Percentiles rank a stretch among this genome's conserved stretches.
Conservation (phyloP, 1,140 invertebrate species). For the Cydia pomonella region DNA sequence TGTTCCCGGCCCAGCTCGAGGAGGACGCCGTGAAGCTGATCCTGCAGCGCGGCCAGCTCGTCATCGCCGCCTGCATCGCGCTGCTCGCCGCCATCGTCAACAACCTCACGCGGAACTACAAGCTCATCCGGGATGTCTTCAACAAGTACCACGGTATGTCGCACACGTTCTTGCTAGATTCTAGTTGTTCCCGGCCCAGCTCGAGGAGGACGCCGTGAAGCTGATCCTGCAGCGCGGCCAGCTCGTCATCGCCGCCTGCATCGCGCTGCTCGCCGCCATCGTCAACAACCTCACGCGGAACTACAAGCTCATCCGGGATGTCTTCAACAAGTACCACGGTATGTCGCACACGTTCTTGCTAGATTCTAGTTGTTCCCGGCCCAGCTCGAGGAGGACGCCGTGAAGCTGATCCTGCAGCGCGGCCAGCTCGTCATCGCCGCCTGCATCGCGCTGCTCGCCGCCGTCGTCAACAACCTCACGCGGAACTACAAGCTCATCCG, state of each 20-base stretch:
- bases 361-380: conserved; percentile 97
- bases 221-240: conserved; percentile 95
- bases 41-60: conserved; percentile 93
- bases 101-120: conserved; percentile 96
- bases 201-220: conserved; percentile 98
- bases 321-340: conserved; percentile 91
- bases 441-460: conserved; percentile 96
- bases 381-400: conserved; percentile 97
- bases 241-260: conserved; percentile 92
- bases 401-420: conserved; percentile 95
- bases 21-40: conserved; percentile 98
- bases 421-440: conserved; percentile 94
- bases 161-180: conserved; percentile 36
- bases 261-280: conserved; percentile 96
- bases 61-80: conserved; percentile 94
- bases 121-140: conserved; percentile 97
- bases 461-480: conserved; percentile 97
- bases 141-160: conserved; percentile 86
- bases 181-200: conserved; percentile 93
- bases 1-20: conserved; percentile 96
- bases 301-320: conserved; percentile 96
- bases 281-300: conserved; percentile 98
- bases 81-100: conserved; percentile 98
- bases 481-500: conserved; percentile 96
- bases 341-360: conserved; percentile 39